These are phyloP conservation scores for Diachasmimorpha longicaudata DNA, from an alignment of 1,140 invertebrate species.

Conservation along the genomic window DNA sequence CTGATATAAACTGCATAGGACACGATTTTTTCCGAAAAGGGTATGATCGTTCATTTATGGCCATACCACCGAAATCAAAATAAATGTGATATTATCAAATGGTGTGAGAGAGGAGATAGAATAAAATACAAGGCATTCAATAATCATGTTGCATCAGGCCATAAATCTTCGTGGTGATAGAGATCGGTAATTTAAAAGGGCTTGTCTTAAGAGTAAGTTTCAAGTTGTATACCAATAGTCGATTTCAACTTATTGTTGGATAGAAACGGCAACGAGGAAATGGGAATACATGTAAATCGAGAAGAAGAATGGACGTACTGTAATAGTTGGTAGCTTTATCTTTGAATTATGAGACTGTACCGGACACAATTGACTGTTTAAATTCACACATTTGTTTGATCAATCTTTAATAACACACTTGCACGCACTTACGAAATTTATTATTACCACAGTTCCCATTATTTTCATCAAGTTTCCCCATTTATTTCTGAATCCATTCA, in stretches of 20 bases:
- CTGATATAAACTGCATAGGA: neutral
- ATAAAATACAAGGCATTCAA: slow-evolving; percentile 31
- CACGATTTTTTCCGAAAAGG: neutral
- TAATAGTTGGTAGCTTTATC: neutral
- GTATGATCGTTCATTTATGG: too few relatives aligned
- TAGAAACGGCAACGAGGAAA: slow-evolving; percentile 41
- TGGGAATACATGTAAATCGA: slow-evolving; percentile 4
- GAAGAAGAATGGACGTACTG: neutral
- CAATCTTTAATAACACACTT: neutral
- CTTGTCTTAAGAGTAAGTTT: slow-evolving; percentile 34
- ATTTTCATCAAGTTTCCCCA: too few relatives aligned
- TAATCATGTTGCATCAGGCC: slow-evolving; percentile 28
- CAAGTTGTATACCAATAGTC: slow-evolving; percentile 31
- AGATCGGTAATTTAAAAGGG: slow-evolving; percentile 38
- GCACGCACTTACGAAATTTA: too few relatives aligned
- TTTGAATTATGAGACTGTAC: neutral
- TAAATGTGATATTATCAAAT: too few relatives aligned
- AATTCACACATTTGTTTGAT: too few relatives aligned
- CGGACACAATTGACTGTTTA: too few relatives aligned
- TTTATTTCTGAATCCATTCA: too few relatives aligned
- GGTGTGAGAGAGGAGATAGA: neutral
- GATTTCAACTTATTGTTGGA: neutral
- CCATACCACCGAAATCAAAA: too few relatives aligned
- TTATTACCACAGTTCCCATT: neutral
- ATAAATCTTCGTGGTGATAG: slow-evolving; percentile 42